These are phyloP conservation scores for Microctonus hyperodae DNA, from an alignment of 2,888 invertebrate genomes.

Conservation along the genomic window DNA sequence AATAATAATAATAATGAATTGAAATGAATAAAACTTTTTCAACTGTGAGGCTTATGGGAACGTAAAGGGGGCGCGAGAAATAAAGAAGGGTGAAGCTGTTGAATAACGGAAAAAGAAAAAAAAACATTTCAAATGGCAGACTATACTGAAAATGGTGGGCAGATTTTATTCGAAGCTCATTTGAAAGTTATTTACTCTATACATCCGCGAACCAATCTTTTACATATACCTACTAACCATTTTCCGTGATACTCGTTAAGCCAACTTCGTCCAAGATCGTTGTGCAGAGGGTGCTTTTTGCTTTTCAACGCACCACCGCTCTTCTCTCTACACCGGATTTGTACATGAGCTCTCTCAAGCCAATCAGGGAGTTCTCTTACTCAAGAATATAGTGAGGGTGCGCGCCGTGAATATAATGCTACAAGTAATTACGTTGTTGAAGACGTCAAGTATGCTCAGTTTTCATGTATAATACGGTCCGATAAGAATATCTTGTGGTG, in stretches of 20 bases:
- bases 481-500: conserved; percentile 33
- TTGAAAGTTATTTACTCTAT: conserved; percentile 24
- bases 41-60: not conserved
- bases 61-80: not conserved
- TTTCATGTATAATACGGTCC: conserved; percentile 29
- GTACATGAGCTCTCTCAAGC: conserved; percentile 20
- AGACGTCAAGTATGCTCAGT: conserved; percentile 33
- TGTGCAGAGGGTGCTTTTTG: conserved; percentile 20
- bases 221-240: conserved; percentile 9
- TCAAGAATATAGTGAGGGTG: not conserved
- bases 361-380: conserved; percentile 27
- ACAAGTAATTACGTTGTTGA: conserved; percentile 49
- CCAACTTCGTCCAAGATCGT: conserved; percentile 8
- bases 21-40: not conserved
- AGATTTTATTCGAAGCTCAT: conserved; percentile 21
- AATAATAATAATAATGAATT: not conserved
- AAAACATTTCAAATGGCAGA: not conserved
- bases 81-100: not conserved
- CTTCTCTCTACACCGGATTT: not conserved
- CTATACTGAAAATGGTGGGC: not conserved
- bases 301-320: conserved; percentile 13
- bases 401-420: conserved; percentile 30
- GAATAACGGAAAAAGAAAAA: conserved; percentile 3
- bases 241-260: conserved; percentile 27
- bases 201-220: conserved; percentile 16